A percentile compares a stretch with the other conserved stretches of the same genome.
These are phyloP conservation scores for Myotis daubentonii DNA, from an alignment of 2,797 vertebrate genomes.

Conservation along the genomic window DNA sequence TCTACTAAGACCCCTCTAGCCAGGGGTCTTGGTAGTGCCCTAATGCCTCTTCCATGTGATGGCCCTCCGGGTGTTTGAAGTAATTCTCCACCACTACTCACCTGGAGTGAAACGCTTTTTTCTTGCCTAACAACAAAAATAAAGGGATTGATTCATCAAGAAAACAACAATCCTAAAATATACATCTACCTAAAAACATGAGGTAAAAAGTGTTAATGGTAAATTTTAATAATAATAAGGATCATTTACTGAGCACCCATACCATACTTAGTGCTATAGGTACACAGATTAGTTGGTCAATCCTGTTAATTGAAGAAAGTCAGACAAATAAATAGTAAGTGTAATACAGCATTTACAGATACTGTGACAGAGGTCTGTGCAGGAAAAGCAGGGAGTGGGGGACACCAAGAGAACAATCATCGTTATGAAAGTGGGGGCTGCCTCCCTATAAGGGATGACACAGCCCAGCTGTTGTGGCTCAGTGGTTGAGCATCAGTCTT, in stretches of 20 bases:
- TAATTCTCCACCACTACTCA: background rate
- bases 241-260: background rate
- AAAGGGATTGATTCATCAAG: background rate
- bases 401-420: background rate
- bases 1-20: background rate
- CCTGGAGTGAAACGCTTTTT: slow-evolving; percentile 13
- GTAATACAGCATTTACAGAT: background rate
- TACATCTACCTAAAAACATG: background rate
- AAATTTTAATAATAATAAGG: background rate
- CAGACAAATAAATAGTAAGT: background rate
- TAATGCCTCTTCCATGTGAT: background rate
- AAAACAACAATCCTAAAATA: background rate
- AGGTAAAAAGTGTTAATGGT: slow-evolving; percentile 18
- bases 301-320: background rate
- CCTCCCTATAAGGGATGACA: background rate
- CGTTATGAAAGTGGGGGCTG: background rate
- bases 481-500: no score
- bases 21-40: background rate
- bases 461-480: no score
- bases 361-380: background rate
- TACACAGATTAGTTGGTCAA: background rate
- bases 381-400: background rate
- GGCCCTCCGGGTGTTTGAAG: background rate
- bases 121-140: slow-evolving; percentile 10
- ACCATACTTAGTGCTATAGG: background rate